Evolutionary conservation across 1,140 invertebrate genomes (phyloP).

Genomic region (Papilio polyxenes): DNA sequence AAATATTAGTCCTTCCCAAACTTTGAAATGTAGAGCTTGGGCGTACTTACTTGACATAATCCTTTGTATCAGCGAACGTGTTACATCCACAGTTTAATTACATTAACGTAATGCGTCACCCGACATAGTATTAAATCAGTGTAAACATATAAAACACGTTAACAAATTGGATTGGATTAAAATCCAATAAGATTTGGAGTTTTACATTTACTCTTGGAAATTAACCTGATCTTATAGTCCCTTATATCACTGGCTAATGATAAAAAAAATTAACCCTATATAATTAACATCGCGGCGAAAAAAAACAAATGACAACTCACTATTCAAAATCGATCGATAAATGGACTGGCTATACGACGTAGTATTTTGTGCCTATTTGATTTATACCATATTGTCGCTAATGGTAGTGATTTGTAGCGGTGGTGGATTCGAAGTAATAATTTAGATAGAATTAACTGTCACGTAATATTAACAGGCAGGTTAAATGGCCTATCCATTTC

Average conservation of each 20-base stretch:
- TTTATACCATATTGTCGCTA: too few species aligned
- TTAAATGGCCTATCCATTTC: too few species aligned
- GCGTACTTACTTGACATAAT: background rate
- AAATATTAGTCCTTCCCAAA: background rate
- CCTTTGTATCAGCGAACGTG: background rate
- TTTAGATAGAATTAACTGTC: too few species aligned
- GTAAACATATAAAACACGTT: background rate
- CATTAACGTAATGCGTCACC: background rate
- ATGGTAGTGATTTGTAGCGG: too few species aligned
- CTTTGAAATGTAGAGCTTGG: background rate
- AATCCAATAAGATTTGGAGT: background rate
- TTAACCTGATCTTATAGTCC: background rate
- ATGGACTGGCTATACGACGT: too few species aligned
- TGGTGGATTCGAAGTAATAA: too few species aligned
- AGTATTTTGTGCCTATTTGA: too few species aligned
- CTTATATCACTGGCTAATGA: background rate
- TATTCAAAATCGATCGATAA: too few species aligned
- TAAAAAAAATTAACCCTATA: too few species aligned
- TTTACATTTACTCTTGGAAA: background rate
- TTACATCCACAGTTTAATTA: constrained; percentile 11
- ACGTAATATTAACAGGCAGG: too few species aligned
- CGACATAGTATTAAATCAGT: constrained; percentile 1
- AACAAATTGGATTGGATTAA: background rate
- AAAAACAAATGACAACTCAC: too few species aligned
- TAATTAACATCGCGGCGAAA: too few species aligned